Evolutionary conservation across 1,140 invertebrate species (phyloP).

Genomic region (Popillia japonica): DNA sequence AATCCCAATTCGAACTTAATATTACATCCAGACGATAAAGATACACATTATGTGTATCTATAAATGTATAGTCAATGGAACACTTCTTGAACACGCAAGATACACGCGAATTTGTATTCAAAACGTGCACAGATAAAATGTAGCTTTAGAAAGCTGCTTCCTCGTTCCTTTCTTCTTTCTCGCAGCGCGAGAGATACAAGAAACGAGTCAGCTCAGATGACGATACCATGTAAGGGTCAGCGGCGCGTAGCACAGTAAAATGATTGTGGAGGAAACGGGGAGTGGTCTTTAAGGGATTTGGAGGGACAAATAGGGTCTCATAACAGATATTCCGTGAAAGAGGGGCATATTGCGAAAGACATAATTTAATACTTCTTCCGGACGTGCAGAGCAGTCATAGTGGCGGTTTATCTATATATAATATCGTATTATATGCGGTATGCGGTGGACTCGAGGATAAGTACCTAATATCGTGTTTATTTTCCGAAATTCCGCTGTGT

Average conservation of each 20-base stretch:
- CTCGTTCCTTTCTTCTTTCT: not conserved
- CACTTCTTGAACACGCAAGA: too few species aligned
- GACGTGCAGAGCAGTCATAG: not conserved
- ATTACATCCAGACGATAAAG: too few species aligned
- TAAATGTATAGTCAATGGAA: too few species aligned
- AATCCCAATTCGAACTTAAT: too few species aligned
- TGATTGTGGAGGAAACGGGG: not conserved
- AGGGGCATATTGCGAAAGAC: constrained; percentile 4
- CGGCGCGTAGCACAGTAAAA: not conserved
- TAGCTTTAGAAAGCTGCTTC: not conserved
- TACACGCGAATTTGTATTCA: too few species aligned
- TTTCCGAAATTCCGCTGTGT: too few species aligned
- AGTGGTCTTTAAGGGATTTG: constrained; percentile 25
- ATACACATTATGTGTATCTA: too few species aligned
- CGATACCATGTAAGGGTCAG: not conserved
- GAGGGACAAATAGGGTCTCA: constrained; percentile 23
- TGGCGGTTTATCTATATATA: too few species aligned
- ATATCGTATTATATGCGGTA: too few species aligned
- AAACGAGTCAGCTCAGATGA: not conserved
- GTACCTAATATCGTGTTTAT: too few species aligned
- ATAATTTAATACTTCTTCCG: not conserved
- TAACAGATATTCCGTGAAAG: constrained; percentile 4
- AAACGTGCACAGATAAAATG: not conserved
- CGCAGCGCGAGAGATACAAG: not conserved
- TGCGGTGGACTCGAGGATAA: too few species aligned